These are phyloP conservation scores for Mizuhopecten yessoensis DNA, from an alignment of 1,140 invertebrate genomes.

Conservation along the genomic window DNA sequence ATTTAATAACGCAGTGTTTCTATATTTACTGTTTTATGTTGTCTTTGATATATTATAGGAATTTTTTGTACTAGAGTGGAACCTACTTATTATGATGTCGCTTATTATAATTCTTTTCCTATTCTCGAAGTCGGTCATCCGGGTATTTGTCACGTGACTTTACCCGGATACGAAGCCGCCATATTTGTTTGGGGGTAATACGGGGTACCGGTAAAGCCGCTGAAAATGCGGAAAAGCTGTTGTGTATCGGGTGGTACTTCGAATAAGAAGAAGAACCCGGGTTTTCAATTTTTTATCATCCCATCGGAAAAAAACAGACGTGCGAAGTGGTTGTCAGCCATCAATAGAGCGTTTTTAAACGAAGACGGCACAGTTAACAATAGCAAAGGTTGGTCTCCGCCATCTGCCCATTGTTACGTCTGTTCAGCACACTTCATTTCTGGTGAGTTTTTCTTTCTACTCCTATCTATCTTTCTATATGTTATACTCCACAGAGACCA, in stretches of 20 bases:
- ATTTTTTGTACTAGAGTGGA: too few relatives aligned
- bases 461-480: background rate
- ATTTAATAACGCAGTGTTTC: too few relatives aligned
- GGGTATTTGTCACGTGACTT: background rate
- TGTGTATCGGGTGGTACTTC: background rate
- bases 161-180: background rate
- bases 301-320: background rate
- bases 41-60: too few relatives aligned
- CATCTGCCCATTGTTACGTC: background rate
- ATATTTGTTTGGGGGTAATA: background rate
- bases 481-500: too few relatives aligned
- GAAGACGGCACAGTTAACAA: background rate
- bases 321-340: background rate
- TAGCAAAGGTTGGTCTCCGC: background rate
- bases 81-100: too few relatives aligned
- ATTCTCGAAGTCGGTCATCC: conserved; percentile 5
- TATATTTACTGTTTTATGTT: too few relatives aligned
- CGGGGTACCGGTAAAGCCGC: too few relatives aligned
- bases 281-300: background rate
- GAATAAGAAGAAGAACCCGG: background rate
- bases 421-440: background rate
- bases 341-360: background rate
- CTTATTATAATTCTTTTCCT: too few relatives aligned
- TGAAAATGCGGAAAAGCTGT: background rate
- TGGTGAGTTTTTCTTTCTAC: background rate